Conservation (phyloP, 2,113 vertebrate genomes). For the Mesocricetus auratus region DNA sequence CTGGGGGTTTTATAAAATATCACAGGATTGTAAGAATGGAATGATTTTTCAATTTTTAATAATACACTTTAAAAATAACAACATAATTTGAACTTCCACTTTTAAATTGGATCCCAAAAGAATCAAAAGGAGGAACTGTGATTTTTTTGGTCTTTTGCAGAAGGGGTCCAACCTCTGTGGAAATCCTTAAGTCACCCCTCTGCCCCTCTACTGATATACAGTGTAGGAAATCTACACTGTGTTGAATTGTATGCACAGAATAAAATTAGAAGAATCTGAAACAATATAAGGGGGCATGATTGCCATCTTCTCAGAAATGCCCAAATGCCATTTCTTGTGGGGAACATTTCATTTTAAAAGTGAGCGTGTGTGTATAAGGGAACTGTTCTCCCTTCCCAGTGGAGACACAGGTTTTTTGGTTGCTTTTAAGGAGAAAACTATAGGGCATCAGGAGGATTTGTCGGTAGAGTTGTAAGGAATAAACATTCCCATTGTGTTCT, state of each 20-base stretch:
- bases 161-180: neutral
- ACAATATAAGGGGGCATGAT: neutral
- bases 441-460: neutral
- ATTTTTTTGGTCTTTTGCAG: neutral
- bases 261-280: neutral
- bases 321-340: neutral
- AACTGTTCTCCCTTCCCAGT: neutral
- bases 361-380: neutral
- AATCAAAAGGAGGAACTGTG: neutral
- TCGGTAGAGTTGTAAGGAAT: neutral
- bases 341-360: neutral
- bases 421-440: neutral
- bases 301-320: neutral
- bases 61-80: neutral
- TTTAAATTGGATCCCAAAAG: neutral
- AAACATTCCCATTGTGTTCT: neutral
- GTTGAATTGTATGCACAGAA: neutral
- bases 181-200: neutral
- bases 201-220: neutral
- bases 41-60: neutral
- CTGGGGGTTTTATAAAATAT: neutral
- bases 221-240: neutral
- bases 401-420: neutral
- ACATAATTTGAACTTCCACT: neutral
- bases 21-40: neutral